Percentiles rank a stretch among this genome's conserved stretches.
Evolutionary conservation across 2,888 invertebrate genomes (phyloP).

Genomic region (Diaprepes abbreviatus): DNA sequence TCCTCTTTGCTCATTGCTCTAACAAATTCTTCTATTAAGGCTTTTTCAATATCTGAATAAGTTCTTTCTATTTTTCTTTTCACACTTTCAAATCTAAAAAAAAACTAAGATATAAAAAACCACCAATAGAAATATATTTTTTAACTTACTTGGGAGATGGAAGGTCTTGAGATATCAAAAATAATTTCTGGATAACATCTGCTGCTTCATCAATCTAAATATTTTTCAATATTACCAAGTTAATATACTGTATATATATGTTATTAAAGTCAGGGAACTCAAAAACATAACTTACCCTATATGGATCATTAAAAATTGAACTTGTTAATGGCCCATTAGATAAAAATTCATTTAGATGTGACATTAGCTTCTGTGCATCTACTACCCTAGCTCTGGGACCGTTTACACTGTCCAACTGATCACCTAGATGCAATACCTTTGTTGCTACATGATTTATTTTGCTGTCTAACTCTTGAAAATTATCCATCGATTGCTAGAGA

Average conservation of each 20-base stretch:
- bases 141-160: conserved; percentile 84
- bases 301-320: conserved; percentile 88
- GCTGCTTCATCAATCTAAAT: conserved; percentile 91
- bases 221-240: too few relatives aligned
- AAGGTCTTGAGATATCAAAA: conserved; percentile 95
- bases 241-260: not conserved
- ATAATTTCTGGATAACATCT: conserved; percentile 96
- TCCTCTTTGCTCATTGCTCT: conserved; percentile 89
- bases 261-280: conserved; percentile 7
- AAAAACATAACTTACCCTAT: conserved; percentile 66
- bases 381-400: conserved; percentile 94
- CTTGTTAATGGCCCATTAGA: conserved; percentile 87
- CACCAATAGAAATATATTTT: too few relatives aligned
- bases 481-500: conserved; percentile 81
- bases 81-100: conserved; percentile 79
- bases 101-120: conserved; percentile 23
- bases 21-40: conserved; percentile 94
- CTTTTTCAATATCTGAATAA: conserved; percentile 90
- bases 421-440: conserved; percentile 97
- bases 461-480: conserved; percentile 93
- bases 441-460: conserved; percentile 97
- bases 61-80: conserved; percentile 89
- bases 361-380: conserved; percentile 94
- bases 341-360: conserved; percentile 92
- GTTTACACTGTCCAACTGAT: conserved; percentile 96